A percentile compares a stretch with the other conserved stretches of the same genome.
These are phyloP conservation scores for Neodon shergylaensis DNA, from an alignment of 2,113 vertebrate genomes.

Conservation along the genomic window DNA sequence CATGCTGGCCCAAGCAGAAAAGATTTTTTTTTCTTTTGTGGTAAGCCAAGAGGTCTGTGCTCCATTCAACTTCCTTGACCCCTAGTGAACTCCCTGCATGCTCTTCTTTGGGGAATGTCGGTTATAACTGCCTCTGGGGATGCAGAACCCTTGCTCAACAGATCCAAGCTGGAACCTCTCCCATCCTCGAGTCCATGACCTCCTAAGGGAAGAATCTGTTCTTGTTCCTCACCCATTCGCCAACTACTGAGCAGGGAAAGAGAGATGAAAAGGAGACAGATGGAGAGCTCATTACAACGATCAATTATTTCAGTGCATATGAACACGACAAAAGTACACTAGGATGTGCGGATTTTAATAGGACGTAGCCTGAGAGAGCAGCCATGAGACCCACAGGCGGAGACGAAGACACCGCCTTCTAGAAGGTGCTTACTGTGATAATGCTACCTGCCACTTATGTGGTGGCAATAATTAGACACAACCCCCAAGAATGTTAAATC, in stretches of 20 bases:
- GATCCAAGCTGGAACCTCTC: background rate
- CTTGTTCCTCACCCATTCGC: background rate
- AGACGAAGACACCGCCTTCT: constrained; percentile 7
- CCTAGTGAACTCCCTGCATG: background rate
- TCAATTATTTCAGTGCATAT: constrained; percentile 81
- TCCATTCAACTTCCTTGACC: background rate
- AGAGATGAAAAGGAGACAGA: constrained; percentile 75
- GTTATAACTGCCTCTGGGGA: background rate
- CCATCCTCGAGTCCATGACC: background rate
- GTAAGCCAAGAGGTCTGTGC: background rate
- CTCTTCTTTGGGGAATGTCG: background rate
- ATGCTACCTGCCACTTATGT: constrained; percentile 44
- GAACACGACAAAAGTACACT: constrained; percentile 75
- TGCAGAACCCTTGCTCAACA: background rate
- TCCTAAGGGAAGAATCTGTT: background rate
- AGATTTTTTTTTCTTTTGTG: background rate
- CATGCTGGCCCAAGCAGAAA: background rate
- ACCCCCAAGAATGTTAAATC: constrained; percentile 53
- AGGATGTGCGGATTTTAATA: constrained; percentile 77
- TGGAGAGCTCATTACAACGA: constrained; percentile 83
- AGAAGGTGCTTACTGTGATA: constrained; percentile 62
- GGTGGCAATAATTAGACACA: background rate
- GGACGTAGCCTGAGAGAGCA: constrained; percentile 23
- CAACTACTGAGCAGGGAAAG: background rate
- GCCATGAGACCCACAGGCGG: background rate